Evolutionary conservation across 2,888 invertebrate genomes (phyloP), one percentile per base, ranked within the genome.

Genomic region (Tipula unca): DNA sequence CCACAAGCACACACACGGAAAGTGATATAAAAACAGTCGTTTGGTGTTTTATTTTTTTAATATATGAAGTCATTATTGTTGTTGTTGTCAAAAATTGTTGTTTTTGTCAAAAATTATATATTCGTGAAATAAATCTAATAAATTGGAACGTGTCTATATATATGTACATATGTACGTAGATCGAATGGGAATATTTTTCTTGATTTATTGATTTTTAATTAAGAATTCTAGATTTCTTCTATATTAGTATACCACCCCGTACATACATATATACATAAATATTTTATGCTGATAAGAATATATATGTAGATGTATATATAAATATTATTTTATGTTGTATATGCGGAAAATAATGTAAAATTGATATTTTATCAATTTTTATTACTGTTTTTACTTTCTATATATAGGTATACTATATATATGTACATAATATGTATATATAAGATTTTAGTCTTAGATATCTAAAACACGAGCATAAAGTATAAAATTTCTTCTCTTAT

Each of bases 131-230:
- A n/a, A 39, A 39, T 39, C n/a, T n/a, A n/a, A 6, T 48, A 25
- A 25, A 69, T 69, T 69, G 69, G 69, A 25, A 69, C 69, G 69
- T 69, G 69, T 48, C 13, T 69, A 25, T 20, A 69, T 69, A 6
- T 32, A 32, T 32, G 32, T 32, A 32, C 3, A 5, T 32, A 32
- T 32, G 5, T 32, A 32, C 1, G 6, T 1, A 69, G 20, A 25
- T 48, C 8, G 25, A 25, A 25, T 25, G 69, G 25, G 10, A 69
- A 69, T 10, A 69, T 25, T 69, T 69, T 69, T 69, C 25, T 69
- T 69, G 69, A 69, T 69, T 69, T 69, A 69, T 69, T 25, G 69
- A 69, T 69, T 69, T 69, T 69, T 69, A 69, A 69, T 69, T 69
- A 69, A 25, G 69, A 69, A 69, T 25, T 69, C 13, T 48, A 48